Base-by-base conservation (phyloP, 2,888 invertebrate genomes). In the Amaurobius ferox region DNA sequence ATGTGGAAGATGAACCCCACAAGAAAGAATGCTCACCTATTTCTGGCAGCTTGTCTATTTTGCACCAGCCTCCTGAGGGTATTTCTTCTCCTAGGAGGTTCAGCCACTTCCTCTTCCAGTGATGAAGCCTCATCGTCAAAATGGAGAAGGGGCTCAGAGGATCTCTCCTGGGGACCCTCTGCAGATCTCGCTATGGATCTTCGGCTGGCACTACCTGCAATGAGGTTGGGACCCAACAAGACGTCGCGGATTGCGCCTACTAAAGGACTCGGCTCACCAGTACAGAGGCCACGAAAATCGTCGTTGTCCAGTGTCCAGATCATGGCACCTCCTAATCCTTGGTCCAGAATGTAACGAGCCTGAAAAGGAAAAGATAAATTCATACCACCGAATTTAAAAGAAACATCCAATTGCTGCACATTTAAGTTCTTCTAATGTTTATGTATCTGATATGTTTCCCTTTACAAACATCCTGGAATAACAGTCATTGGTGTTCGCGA, bases 261-360 rank as follows among this genome's bases (percentile, higher is more conserved):
- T 68, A 98, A 92, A 0, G 97, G 97, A 92, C 97, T 97, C 0
- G 96, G 95, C 90, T 95, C 95, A 30, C 94, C 95, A 89, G 95
- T 95, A 90, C 97, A 97, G 40, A 93, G 94, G n/a, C 97, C 97
- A 67, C 97, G 94, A 93, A 97, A 98, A 90, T 98, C 97, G 88
- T 98, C 97, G 91, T 97, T 97, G 92, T 97, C 97, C 89, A 98
- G 95, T 0, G 97, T 96, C 96, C 96, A 96, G 92, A 96, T 96
- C 96, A 96, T 96, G 71, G 96, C 96, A 29, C 97, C 97, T 89
- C 97, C 97, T 29, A 97, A 93, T 74, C 94, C 94, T 89, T 95
- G 95, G 86, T 96, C 95, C 39, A 94, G 95, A 0, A 96, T 97
- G 90, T 96, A 97, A 89, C 95, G 94, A 0, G 96, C 95, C 93